Base-by-base conservation (phyloP, 2,113 vertebrate genomes). In the Tupaia tana region DNA sequence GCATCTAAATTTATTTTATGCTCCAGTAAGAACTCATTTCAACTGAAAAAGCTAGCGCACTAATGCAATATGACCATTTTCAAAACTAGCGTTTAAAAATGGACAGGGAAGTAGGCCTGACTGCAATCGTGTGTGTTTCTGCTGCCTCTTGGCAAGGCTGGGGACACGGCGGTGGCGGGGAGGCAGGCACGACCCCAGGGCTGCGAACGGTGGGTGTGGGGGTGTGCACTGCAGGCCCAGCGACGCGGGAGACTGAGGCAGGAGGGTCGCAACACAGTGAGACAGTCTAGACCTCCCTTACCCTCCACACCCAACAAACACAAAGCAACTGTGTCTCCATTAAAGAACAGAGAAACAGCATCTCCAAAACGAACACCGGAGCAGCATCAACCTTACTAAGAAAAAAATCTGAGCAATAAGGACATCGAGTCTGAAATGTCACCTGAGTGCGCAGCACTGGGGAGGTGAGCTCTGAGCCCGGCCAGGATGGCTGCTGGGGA, bases 81-180 rank as follows among this genome's bases (percentile, higher is more conserved):
- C 61, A 43, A 80, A 96, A 93, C 34, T 69, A 74, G 52, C 54
- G 20, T 29, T 95, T 91, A 63, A 69, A 82, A 58, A 93, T 27
- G 29, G 61, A 34, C 43, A 43, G 43, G 43, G 43, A 43, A 43
- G 43, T 43, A 43, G 43, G 43, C 43, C 43, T 43, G 43, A 43
- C 43, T 43, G 43, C 43, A 6, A 43, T 6, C 43, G 43, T 43
- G 6, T 43, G 43, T 43, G 43, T 43, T 43, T 3, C 43, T 43
- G 43, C 43, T 43, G 43, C 43, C 43, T 3, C 43, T 43, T 6
- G 0, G 43, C 43, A 43, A 43, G 6, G 43, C 43, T 43, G 43
- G 43, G 43, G 43, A 43, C 43, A 43, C 43, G 6, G 43, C 4
- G 43, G 43, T 43, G 43, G 43, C 6, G 43, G 43, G 43, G 43